Base-by-base conservation (phyloP, 2,888 invertebrate species). In the Leptura quadrifasciata region DNA sequence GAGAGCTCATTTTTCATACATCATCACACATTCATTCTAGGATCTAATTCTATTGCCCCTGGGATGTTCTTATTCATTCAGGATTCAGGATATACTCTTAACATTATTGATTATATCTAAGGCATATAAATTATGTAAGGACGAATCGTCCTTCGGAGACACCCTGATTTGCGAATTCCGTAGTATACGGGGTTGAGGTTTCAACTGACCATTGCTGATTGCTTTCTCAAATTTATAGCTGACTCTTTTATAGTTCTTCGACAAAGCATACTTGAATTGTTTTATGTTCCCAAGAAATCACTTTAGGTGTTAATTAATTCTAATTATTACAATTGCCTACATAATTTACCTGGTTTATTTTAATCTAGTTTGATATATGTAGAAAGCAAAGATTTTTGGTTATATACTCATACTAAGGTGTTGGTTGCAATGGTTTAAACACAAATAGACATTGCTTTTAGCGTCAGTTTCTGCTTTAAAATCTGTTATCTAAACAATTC, bases 1-100 rank as follows among this genome's bases (percentile, higher is more conserved):
- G 58, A 31, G 57, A 35, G 58, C 57, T 21, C 69, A 58, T 69
- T 69, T 69, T 69, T 69, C 69, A 69, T 69, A 69, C 58, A 69
- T 69, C 69, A 69, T 69, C 69, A 47, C 69, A 39, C 69, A 69
- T 69, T 39, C 69, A 69, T 58, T 57, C 58, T 69, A 35, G 58
- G 57, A 58, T 69, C 69, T 57, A 57, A 57, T 58, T 58, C 20
- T 60, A 57, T 57, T 58, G 68, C 55, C 57, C 57, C 39, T 24
- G 57, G 39, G 31, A 69, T 47, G 58, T n/a, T 35, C 58, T 31
- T 24, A 27, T 54, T 52, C 68, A 55, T 54, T 54, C 27, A 54
- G 52, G 24, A 27, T n/a, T 2, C 68, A 55, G 58, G 69, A 69
- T 69, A 69, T 20, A 2, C 57, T 57, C 57, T 21, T 18, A 10